Conservation (phyloP, 2,113 vertebrate species). For the Sinocyclocheilus rhinocerous region DNA sequence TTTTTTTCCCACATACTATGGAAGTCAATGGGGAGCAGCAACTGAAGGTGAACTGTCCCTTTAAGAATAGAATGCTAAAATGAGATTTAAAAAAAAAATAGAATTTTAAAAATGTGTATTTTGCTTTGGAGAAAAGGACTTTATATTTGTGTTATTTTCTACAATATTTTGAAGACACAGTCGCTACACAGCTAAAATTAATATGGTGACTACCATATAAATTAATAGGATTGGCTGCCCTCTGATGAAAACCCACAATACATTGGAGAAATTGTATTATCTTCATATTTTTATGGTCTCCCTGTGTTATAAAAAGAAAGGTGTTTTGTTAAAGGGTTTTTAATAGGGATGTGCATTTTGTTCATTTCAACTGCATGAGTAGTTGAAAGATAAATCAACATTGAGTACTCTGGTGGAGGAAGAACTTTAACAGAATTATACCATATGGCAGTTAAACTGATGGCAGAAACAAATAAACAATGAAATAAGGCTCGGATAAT, state of each 20-base stretch:
- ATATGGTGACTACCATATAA: neutral
- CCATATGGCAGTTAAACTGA: neutral
- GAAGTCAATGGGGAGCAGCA: no score
- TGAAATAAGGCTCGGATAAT: neutral
- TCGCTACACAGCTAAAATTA: neutral
- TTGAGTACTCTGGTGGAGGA: neutral
- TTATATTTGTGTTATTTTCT: neutral
- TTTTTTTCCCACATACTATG: no score
- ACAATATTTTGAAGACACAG: neutral
- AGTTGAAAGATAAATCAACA: neutral
- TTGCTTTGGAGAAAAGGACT: neutral
- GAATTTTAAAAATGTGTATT: neutral
- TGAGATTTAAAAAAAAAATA: neutral
- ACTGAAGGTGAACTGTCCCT: no score
- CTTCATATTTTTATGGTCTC: neutral
- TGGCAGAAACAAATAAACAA: slow-evolving; percentile 8
- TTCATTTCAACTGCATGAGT: neutral
- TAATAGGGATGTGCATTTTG: neutral
- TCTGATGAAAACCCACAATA: neutral
- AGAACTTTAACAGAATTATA: neutral
- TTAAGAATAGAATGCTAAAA: neutral
- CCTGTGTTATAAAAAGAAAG: neutral
- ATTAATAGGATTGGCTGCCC: neutral
- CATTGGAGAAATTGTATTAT: neutral
- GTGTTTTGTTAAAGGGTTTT: neutral